Evolutionary conservation across 1,140 invertebrate species (phyloP).

Genomic region (Himalopsyche phryganea): DNA sequence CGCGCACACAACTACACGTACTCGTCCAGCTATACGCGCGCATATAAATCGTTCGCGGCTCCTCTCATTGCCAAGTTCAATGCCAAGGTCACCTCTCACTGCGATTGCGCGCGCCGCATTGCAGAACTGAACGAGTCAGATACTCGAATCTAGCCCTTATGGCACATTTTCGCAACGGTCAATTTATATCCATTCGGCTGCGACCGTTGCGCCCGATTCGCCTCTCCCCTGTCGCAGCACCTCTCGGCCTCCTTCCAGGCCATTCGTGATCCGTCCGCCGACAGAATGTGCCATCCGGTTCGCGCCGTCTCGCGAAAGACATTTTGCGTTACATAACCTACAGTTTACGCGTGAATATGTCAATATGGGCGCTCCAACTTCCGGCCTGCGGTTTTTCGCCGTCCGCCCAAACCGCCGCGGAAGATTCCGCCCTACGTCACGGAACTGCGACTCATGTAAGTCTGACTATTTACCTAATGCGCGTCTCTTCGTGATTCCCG

Average conservation of each 20-base stretch:
- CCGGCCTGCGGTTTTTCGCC: neutral
- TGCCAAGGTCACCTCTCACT: slow-evolving; percentile 33
- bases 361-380: neutral
- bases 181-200: neutral
- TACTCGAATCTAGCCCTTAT: slow-evolving; percentile 5
- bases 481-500: too few species aligned
- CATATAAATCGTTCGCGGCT: slow-evolving; percentile 23
- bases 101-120: slow-evolving; percentile 35
- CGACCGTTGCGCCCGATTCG: slow-evolving; percentile 1
- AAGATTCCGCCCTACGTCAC: neutral
- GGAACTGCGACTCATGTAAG: neutral
- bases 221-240: neutral
- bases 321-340: slow-evolving; percentile 15
- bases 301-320: neutral
- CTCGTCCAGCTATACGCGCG: slow-evolving; percentile 6
- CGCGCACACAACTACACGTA: slow-evolving; percentile 7
- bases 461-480: too few species aligned
- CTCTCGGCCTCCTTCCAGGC: neutral
- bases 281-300: neutral
- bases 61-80: slow-evolving; percentile 36
- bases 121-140: slow-evolving; percentile 24
- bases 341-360: neutral
- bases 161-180: neutral
- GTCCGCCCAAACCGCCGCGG: neutral
- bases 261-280: slow-evolving; percentile 13